Base-by-base conservation (phyloP, 2,113 vertebrate species). In the Bubalus kerabau region DNA sequence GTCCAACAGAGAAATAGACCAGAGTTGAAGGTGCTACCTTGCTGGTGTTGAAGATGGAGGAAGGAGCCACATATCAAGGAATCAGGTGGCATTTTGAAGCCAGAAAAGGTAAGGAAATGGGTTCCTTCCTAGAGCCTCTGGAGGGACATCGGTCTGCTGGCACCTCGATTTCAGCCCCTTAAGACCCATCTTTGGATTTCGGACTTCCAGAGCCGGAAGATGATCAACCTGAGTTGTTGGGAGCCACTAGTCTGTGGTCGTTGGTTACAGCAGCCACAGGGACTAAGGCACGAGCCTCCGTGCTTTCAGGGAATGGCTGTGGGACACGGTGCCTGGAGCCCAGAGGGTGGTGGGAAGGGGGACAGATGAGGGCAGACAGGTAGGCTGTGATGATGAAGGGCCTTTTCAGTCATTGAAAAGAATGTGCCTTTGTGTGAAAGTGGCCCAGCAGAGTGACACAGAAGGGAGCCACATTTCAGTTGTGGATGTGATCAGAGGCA, bases 21-120 rank as follows among this genome's bases (percentile, higher is more conserved):
- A 59, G 64, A 16, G 2, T 1, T 8, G 28, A 26, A 48, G n/a
- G 30, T 59, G 74, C 40, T 56, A 0, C 9, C 1, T 17, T 0
- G 52, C 13, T 14, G 91, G 23, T 46, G 48, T 71, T 46, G 84
- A 59, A 56, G 40, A 19, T 10, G 46, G 21, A 78, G 30, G 21
- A 28, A 82, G 6, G 11, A 57, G 5, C 40, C 48, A 2, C 1
- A 0, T 26, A 6, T 48, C 36, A 7, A 43, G 32, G 60, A 46
- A 15, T n/a, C 16, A 26, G 83, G 84, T 0, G 1, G 43, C 96
- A 82, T 24, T 64, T 16, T 15, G 46, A 71, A 54, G 56, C 80
- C 3, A 4, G 19, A 43, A 59, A 57, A 43, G 8, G 5, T 14
- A 7, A 67, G n/a, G 54, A 19, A n/a, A 11, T 56, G 13, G 9